Evolutionary conservation across 2,113 vertebrate genomes (phyloP), one percentile per base, ranked within the genome.

Genomic region (Eretmochelys imbricata): DNA sequence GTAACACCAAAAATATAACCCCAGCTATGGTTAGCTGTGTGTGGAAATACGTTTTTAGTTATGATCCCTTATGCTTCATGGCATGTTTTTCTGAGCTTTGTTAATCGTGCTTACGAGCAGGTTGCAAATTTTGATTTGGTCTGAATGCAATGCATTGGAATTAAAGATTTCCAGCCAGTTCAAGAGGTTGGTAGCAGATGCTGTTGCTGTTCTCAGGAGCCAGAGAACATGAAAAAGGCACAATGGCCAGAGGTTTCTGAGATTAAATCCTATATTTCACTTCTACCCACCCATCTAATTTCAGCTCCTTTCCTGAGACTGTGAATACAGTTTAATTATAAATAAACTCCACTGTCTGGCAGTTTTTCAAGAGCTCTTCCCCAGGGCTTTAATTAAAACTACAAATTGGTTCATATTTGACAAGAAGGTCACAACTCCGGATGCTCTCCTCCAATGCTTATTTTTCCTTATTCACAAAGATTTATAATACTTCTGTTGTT

Each of bases 191-290:
- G 12, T 78, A 78, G 19, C 16, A 35, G n/a, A 69, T 69, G 35
- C 62, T 72, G n/a, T 10, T 72, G n/a, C 22, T 46, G 6, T 24
- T 78, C 75, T 78, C 24, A 48, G 22, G 38, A 78, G 75, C 42
- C 42, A 48, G 42, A 48, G 42, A 27, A 24, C 42, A 14, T 83
- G 88, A 84, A 82, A 94, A 93, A 93, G 91, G 86, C 93, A 69
- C 84, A 54, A 87, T 93, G 88, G 50, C 89, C 91, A 82, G 91
- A 92, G 85, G 53, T 89, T 80, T 65, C 88, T 84, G 92, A 87
- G 89, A 83, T 87, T 91, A 84, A 93, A 72, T 72, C 65, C 17
- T 92, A 82, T 95, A 95, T 96, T 46, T 91, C 80, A 89, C 31
- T 35, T 19, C 62, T 55, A 50, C 53, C 76, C 46, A 69, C 92